Conservation (phyloP, 2,113 vertebrate species). For the Drymodes brunneopygia region DNA sequence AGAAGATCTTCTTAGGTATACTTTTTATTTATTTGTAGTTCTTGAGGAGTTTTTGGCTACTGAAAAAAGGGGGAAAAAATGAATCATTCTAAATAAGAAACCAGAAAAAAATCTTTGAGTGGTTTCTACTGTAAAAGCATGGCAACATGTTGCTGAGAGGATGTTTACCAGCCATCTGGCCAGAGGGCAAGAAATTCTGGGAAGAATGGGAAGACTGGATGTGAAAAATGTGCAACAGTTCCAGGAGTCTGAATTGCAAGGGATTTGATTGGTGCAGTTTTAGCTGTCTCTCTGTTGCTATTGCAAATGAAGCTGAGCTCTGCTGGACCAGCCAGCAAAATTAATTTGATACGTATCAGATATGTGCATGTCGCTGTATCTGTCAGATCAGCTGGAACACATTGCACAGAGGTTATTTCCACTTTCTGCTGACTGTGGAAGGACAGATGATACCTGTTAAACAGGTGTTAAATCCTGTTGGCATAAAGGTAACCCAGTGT, state of each 20-base stretch:
- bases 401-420: not conserved
- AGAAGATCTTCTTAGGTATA: not conserved
- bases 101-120: not conserved
- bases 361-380: not conserved
- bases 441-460: not conserved
- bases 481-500: not conserved
- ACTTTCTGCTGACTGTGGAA: not conserved
- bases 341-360: not conserved
- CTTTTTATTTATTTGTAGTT: not conserved
- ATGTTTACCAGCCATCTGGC: not conserved
- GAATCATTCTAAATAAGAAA: not conserved
- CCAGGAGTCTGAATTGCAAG: not conserved
- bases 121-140: not conserved
- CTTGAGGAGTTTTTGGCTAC: not conserved
- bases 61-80: rapidly evolving
- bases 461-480: not conserved
- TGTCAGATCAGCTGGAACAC: not conserved
- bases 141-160: not conserved
- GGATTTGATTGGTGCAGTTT: not conserved
- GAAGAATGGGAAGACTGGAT: not conserved
- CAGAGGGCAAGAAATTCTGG: not conserved
- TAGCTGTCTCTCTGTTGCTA: not conserved
- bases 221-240: not conserved
- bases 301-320: not conserved
- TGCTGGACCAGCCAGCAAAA: not conserved